Evolutionary conservation across 1,140 invertebrate species (phyloP).

Genomic region (Schlechtendalia chinensis): DNA sequence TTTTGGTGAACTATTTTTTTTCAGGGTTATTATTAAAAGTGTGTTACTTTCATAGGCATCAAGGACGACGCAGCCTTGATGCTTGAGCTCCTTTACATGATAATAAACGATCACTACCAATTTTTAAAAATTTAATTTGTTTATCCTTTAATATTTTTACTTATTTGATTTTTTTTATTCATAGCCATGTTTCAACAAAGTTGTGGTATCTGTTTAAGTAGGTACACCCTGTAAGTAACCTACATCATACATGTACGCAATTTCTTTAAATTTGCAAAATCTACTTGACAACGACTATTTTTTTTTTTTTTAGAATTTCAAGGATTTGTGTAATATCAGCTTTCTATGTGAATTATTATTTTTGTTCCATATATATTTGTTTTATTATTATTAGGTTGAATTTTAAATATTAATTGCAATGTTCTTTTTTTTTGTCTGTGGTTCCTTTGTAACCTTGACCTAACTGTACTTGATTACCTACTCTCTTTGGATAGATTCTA

Average conservation of each 20-base stretch:
- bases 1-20: slow-evolving; percentile 47
- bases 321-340: background rate
- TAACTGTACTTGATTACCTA: slow-evolving; percentile 6
- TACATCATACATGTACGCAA: background rate
- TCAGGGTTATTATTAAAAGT: slow-evolving; percentile 47
- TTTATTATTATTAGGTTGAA: background rate
- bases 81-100: slow-evolving; percentile 2
- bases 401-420: background rate
- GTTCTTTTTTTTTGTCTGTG: slow-evolving; percentile 14
- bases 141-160: background rate
- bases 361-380: background rate
- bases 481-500: slow-evolving; percentile 28
- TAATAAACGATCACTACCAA: background rate
- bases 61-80: slow-evolving; percentile 36
- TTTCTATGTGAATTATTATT: slow-evolving; percentile 18
- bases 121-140: slow-evolving; percentile 26
- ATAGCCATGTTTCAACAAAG: background rate
- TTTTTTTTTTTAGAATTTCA: background rate
- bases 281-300: background rate
- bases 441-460: slow-evolving; percentile 23
- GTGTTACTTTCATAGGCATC: slow-evolving; percentile 46
- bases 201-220: background rate
- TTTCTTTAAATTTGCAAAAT: background rate
- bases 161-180: too few species aligned
- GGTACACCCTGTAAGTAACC: too few species aligned